phyloP scores from a whole-genome alignment of 2,888 invertebrate species.

The Noctua janthe region DNA sequence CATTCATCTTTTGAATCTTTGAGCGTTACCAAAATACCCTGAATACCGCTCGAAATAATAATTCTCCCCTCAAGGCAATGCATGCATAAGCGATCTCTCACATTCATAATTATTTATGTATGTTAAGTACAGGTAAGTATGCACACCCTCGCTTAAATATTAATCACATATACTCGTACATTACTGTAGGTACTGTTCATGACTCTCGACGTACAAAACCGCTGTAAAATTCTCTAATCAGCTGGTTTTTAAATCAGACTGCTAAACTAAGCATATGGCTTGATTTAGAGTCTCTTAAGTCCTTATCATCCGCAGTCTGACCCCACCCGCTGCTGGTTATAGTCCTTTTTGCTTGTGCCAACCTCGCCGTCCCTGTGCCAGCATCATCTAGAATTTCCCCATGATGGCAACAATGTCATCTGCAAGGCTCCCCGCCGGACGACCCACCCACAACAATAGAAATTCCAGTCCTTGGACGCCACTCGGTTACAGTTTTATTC shows the following conservation, averaged over 20 bases:
- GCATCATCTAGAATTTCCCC: neutral
- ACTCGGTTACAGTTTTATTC: neutral
- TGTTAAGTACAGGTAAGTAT: constrained; percentile 54
- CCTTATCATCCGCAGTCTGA: neutral
- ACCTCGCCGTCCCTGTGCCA: neutral
- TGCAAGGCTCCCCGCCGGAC: neutral
- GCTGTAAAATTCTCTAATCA: neutral
- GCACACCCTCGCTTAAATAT: constrained; percentile 44
- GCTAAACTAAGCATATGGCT: neutral
- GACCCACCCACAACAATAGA: neutral
- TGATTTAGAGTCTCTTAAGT: neutral
- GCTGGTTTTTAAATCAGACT: neutral
- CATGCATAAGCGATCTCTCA: constrained; percentile 47
- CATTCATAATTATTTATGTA: constrained; percentile 53
- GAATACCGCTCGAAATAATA: constrained; percentile 34
- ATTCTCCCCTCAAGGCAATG: constrained; percentile 38
- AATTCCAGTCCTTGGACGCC: neutral
- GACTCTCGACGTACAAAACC: neutral
- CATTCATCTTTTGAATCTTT: neutral
- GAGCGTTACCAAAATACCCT: constrained; percentile 3
- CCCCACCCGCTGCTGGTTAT: neutral
- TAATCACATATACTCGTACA: constrained; percentile 31
- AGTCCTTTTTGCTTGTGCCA: neutral
- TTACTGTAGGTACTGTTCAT: neutral
- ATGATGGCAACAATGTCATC: neutral